Percentiles rank a stretch among this genome's conserved stretches.
Evolutionary conservation across 2,113 vertebrate genomes (phyloP).

Genomic region (Felis catus): F.catus_Fca126_mat1.0 CM031412.1:82469001-82469500

Average conservation of each 20-base stretch:
- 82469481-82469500: background rate
- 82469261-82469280: background rate
- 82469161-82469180: background rate
- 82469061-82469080: no score
- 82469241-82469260: background rate
- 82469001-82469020: no score
- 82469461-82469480: background rate
- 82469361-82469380: no score
- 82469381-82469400: fast-evolving
- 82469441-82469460: no score
- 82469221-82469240: background rate
- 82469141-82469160: background rate
- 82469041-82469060: no score
- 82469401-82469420: background rate
- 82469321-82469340: background rate
- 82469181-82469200: background rate
- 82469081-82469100: background rate
- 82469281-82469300: no score
- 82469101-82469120: fast-evolving
- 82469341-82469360: no score
- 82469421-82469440: no score
- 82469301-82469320: background rate
- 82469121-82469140: background rate
- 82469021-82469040: no score
- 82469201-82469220: background rate